Percentiles rank a stretch among this genome's conserved stretches.
Conservation (phyloP, 1,140 invertebrate genomes). For the Reticulitermes speratus region DNA sequence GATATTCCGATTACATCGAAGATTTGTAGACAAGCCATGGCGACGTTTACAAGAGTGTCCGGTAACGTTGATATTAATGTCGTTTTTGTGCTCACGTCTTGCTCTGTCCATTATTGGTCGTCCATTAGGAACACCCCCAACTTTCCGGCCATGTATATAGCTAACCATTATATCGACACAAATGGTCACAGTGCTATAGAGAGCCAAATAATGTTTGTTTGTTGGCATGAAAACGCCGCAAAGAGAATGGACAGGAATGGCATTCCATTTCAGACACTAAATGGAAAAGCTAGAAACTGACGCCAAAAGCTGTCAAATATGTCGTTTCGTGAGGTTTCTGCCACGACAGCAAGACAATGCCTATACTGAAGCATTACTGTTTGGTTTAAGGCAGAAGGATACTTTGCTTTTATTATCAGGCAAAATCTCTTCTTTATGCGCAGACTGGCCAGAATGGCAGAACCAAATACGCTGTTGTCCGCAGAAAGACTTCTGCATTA, state of each 20-base stretch:
- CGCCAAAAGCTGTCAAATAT: conserved; percentile 12
- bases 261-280: conserved; percentile 19
- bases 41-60: neutral
- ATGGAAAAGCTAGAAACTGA: conserved; percentile 15
- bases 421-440: neutral
- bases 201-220: conserved; percentile 12
- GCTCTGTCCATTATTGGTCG: conserved; percentile 8
- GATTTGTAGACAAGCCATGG: neutral
- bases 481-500: no score
- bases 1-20: no score
- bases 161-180: conserved; percentile 10
- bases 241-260: conserved; percentile 4
- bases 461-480: no score
- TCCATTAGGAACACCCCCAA: neutral
- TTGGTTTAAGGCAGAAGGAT: neutral
- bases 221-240: conserved; percentile 6
- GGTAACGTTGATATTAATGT: neutral
- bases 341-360: conserved; percentile 1
- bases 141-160: neutral
- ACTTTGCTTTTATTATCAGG: neutral
- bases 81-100: neutral
- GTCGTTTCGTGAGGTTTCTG: conserved; percentile 13
- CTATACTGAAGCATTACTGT: neutral
- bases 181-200: conserved; percentile 12
- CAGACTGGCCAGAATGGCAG: no score